These are phyloP conservation scores for Pantherophis alleghaniensis DNA, from an alignment of 2,797 vertebrate genomes.

Conservation along the genomic window DNA sequence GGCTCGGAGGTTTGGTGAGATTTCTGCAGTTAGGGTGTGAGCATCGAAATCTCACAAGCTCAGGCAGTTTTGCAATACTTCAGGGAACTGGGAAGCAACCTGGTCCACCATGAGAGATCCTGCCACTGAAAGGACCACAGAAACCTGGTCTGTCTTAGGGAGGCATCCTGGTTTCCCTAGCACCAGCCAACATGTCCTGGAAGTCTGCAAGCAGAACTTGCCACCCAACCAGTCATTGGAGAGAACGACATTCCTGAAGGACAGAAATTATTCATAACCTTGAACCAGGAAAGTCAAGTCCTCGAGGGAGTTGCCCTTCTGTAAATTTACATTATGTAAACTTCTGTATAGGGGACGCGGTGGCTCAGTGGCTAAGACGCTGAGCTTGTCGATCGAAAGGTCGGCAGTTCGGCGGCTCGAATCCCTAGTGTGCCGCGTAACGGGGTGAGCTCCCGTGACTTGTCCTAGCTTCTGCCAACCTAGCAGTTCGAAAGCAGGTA, in stretches of 20 bases:
- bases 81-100: neutral
- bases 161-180: neutral
- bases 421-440: rapidly evolving
- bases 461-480: no score
- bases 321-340: neutral
- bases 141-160: neutral
- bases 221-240: neutral
- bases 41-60: neutral
- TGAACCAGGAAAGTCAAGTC: neutral
- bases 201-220: neutral
- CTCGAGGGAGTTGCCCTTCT: neutral
- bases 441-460: no score
- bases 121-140: neutral
- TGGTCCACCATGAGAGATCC: neutral
- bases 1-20: neutral
- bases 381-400: no score
- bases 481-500: no score
- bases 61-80: neutral
- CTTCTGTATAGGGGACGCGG: neutral
- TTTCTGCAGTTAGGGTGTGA: neutral
- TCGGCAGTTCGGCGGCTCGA: no score
- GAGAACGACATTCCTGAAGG: neutral
- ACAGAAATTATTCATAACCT: neutral
- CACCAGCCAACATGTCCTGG: neutral
- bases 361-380: no score